Conservation (phyloP, 2,888 invertebrate species). For the Muscina levida region DNA sequence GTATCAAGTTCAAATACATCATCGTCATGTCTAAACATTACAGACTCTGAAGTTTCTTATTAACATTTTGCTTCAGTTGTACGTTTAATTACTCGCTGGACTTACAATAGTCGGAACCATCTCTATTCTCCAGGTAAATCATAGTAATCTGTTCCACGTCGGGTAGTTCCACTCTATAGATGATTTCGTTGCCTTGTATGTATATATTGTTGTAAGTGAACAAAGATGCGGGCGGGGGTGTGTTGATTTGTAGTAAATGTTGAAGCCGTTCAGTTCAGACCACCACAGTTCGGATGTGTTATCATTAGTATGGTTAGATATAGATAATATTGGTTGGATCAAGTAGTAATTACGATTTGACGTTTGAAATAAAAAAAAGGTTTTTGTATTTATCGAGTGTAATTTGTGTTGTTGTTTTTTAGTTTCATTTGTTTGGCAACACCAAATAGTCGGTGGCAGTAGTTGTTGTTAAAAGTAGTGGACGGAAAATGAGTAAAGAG, state of each 20-base stretch:
- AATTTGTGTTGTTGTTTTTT: constrained; percentile 48
- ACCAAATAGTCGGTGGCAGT: constrained; percentile 57
- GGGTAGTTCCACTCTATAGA: constrained; percentile 95
- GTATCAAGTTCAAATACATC: constrained; percentile 62
- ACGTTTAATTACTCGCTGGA: constrained; percentile 77
- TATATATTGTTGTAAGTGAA: constrained; percentile 32
- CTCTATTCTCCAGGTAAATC: constrained; percentile 93
- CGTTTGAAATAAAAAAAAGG: constrained; percentile 52
- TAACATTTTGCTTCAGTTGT: constrained; percentile 65
- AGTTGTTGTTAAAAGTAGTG: constrained; percentile 69
- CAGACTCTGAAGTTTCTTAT: constrained; percentile 67
- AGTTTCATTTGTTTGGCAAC: constrained; percentile 51
- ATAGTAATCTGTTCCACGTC: constrained; percentile 96
- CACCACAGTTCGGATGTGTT: constrained; percentile 52
- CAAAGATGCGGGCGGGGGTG: constrained; percentile 44
- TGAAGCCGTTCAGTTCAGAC: constrained; percentile 48
- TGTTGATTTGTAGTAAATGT: constrained; percentile 47
- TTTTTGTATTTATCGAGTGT: constrained; percentile 30
- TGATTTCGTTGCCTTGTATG: constrained; percentile 86
- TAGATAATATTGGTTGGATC: too few species aligned
- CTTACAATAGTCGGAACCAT: constrained; percentile 81
- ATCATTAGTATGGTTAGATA: too few species aligned
- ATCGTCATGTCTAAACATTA: constrained; percentile 60
- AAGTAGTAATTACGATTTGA: too few species aligned
- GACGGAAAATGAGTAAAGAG: constrained; percentile 66